Evolutionary conservation across 2,797 vertebrate species (phyloP), one percentile per base, ranked within the genome.

Genomic region (Graptemys geographica): DNA sequence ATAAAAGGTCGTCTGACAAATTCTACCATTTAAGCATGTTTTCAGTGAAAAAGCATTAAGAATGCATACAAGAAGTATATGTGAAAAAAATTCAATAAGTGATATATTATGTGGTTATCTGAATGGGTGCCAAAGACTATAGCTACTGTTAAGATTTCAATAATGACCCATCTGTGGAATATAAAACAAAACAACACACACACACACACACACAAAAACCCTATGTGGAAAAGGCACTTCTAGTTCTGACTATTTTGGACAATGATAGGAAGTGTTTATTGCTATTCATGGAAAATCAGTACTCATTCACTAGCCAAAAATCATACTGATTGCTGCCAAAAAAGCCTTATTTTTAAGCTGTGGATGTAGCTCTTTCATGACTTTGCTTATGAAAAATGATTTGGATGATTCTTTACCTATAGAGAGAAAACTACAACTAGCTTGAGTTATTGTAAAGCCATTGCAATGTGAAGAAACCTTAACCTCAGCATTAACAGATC

Each of bases 221-320:
- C 78, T 84, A 84, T 81, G 95, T 94, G 93, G 96, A 94, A 96
- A 97, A 96, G 93, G n/a, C 59, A 94, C 80, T 96, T 97, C 37
- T 62, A 81, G 59, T 78, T 79, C 56, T 95, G 12, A 5, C 56
- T 88, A 51, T 88, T 84, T 91, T 72, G 97, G 88, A 91, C 13
- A 3, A 51, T 59, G 55, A 55, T 92, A 83, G 52, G 16, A 59
- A 95, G 89, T 88, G 89, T 95, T 96, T 96, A 95, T 96, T 97
- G 76, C 87, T 94, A 5, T 90, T 94, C 93, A 84, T 94, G 96
- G 94, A 97, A 97, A 96, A 95, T 86, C 88, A 83, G 94, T 94
- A 90, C 78, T 90, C 90, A 95, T 44, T 93, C 83, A 95, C 82
- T 92, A 95, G 89, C 94, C 96, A 96, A 96, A 97, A 96, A 92